A percentile compares a stretch with the other conserved stretches of the same genome.
Evolutionary conservation across 2,113 vertebrate genomes (phyloP).

Genomic region (Malurus cyaneus): DNA sequence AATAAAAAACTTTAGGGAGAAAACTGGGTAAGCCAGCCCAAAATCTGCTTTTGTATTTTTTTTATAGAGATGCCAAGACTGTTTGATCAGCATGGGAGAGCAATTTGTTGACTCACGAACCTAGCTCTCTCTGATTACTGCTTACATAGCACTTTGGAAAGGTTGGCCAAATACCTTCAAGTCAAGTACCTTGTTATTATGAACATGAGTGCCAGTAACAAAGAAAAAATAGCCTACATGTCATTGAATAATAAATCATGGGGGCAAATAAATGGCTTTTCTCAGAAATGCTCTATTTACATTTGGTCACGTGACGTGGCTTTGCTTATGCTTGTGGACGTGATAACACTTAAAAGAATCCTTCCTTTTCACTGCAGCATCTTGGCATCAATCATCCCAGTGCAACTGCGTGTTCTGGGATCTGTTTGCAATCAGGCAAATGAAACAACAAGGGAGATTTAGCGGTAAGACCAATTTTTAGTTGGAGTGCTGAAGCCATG

Average conservation of each 20-base stretch:
- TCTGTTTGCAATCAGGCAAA: conserved; percentile 46
- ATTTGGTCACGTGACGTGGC: neutral
- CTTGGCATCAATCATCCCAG: conserved; percentile 19
- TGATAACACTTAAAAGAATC: conserved; percentile 6
- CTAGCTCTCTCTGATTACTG: conserved; percentile 48
- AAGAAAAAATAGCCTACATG: conserved; percentile 25
- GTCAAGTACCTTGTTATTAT: conserved; percentile 51
- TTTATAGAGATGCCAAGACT: conserved; percentile 38
- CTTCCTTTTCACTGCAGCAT: conserved; percentile 16
- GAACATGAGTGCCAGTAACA: conserved; percentile 24
- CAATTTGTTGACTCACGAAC: conserved; percentile 42
- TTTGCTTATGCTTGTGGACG: neutral
- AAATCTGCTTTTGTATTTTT: conserved; percentile 45
- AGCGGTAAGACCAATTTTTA: neutral
- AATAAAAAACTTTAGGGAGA: conserved; percentile 55
- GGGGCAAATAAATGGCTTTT: conserved; percentile 37
- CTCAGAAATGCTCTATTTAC: conserved; percentile 40
- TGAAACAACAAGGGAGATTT: neutral
- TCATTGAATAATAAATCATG: conserved; percentile 47
- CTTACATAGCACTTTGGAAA: conserved; percentile 35
- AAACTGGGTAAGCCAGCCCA: neutral
- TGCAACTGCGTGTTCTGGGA: neutral
- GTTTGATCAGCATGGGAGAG: conserved; percentile 56
- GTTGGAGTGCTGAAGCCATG: neutral
- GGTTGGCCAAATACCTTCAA: conserved; percentile 53